Percentiles rank a stretch among this genome's conserved stretches.
phyloP scores from a whole-genome alignment of 1,140 invertebrate genomes.

The Saccostrea echinata region DNA sequence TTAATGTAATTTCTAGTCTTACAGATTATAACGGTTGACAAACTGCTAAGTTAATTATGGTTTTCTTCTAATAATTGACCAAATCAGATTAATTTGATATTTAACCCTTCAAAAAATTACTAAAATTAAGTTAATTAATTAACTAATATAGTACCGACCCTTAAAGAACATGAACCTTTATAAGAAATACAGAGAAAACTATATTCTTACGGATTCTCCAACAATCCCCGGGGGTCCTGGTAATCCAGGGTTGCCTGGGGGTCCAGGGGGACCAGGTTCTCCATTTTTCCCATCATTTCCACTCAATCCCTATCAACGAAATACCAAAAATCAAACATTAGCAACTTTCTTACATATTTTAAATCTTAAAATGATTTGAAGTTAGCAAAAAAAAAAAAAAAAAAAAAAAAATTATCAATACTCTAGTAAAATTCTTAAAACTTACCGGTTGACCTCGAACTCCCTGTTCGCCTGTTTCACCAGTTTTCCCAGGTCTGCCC shows the following conservation, averaged over 20 bases:
- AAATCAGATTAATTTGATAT: too few relatives aligned
- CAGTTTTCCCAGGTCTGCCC: conserved; percentile 53
- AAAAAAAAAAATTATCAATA: too few relatives aligned
- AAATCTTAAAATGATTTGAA: not conserved
- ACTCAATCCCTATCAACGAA: conserved; percentile 22
- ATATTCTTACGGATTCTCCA: conserved; percentile 59
- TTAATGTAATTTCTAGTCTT: too few relatives aligned
- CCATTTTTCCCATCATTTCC: conserved; percentile 45
- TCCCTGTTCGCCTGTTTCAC: conserved; percentile 65
- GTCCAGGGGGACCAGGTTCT: conserved; percentile 57
- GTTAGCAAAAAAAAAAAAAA: too few relatives aligned
- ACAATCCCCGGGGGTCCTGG: conserved; percentile 64
- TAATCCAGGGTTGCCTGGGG: conserved; percentile 66
- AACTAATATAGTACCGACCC: too few relatives aligned
- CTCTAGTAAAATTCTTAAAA: not conserved
- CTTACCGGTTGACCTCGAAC: conserved; percentile 58
- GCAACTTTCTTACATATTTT: not conserved
- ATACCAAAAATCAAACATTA: not conserved
- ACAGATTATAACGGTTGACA: too few relatives aligned
- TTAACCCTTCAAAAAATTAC: too few relatives aligned
- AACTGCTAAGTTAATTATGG: too few relatives aligned
- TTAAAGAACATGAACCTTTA: too few relatives aligned
- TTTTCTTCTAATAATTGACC: too few relatives aligned
- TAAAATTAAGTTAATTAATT: too few relatives aligned
- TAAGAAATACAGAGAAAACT: too few relatives aligned